Conservation (phyloP, 1,140 invertebrate genomes). For the Glossosoma conforme region DNA sequence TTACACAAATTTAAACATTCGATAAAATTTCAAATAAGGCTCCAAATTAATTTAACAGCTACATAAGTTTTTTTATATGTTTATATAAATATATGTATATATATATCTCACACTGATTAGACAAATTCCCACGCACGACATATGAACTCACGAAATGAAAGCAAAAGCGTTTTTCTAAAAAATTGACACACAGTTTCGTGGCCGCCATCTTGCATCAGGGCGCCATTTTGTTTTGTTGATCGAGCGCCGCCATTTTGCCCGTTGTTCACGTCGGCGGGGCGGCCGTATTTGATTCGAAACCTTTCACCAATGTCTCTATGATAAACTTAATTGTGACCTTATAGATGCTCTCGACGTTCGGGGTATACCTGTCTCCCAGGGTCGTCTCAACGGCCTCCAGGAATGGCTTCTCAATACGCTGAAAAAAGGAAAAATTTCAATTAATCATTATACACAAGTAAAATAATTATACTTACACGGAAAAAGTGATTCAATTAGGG, state of each 20-base stretch:
- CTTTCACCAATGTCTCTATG: constrained; percentile 77
- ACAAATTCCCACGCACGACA: not conserved
- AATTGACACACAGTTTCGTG: constrained; percentile 16
- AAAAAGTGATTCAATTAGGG: no score
- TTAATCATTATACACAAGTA: no score
- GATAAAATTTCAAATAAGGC: constrained; percentile 17
- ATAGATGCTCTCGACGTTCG: constrained; percentile 88
- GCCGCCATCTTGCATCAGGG: no score
- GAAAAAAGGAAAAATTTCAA: no score
- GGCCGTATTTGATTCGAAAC: constrained; percentile 58
- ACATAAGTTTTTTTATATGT: constrained; percentile 7
- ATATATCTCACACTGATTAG: constrained; percentile 6
- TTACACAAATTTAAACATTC: constrained; percentile 6
- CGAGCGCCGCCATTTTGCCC: not conserved
- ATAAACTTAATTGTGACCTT: constrained; percentile 89
- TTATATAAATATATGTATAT: no score
- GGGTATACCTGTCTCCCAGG: constrained; percentile 81
- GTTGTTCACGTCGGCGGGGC: constrained; percentile 19
- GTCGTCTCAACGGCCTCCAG: constrained; percentile 79
- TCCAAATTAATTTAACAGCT: constrained; percentile 12
- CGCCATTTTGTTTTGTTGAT: constrained; percentile 7
- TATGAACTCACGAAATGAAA: not conserved
- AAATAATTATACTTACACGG: no score
- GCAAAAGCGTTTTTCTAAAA: constrained; percentile 7
- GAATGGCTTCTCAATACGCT: constrained; percentile 89